phyloP scores from a whole-genome alignment of 2,113 vertebrate genomes.

The Potamarius usumacintae region DNA sequence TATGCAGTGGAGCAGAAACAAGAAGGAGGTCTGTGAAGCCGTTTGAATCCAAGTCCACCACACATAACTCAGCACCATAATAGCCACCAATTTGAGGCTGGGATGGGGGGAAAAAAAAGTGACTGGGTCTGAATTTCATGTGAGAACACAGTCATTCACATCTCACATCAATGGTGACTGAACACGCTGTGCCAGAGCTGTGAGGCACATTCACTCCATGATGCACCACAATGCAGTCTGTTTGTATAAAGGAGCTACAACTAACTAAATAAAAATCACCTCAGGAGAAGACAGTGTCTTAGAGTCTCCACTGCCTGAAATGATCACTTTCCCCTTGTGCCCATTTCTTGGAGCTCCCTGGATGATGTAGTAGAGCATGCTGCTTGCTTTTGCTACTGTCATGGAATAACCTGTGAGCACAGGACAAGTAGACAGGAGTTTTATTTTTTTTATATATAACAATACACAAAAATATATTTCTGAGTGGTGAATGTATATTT shows the following conservation, averaged over 20 bases:
- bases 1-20: constrained; percentile 75
- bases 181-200: neutral
- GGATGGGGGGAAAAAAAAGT: neutral
- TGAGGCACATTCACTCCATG: neutral
- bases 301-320: neutral
- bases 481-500: no score
- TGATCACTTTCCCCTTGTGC: constrained; percentile 63
- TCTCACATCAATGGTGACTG: neutral
- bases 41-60: constrained; percentile 69
- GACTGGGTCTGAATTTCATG: neutral
- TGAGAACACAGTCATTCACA: neutral
- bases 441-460: neutral
- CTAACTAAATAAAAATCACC: constrained; percentile 26
- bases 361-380: constrained; percentile 40
- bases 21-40: constrained; percentile 72
- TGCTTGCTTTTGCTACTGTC: neutral
- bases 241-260: neutral
- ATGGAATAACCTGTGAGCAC: constrained; percentile 70
- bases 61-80: constrained; percentile 80
- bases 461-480: no score
- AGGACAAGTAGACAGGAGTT: neutral
- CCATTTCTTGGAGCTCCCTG: constrained; percentile 69
- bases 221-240: neutral
- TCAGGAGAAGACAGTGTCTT: constrained; percentile 10
- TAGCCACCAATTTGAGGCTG: constrained; percentile 78